Evolutionary conservation across 2,888 invertebrate species (phyloP).

Genomic region (Pilophorus perplexus): DNA sequence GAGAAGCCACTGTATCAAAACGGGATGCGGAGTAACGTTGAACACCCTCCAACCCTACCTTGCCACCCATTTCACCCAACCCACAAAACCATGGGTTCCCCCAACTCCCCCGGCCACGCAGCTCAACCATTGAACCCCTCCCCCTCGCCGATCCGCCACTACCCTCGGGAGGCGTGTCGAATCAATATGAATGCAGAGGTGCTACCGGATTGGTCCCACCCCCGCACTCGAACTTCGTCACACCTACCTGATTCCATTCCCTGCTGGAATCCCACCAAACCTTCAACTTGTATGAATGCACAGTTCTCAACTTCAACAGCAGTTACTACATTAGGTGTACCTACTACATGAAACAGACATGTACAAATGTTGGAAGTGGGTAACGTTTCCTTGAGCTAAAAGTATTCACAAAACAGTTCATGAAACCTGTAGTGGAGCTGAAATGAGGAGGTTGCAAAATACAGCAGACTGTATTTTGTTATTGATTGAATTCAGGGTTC

Average conservation of each 20-base stretch:
- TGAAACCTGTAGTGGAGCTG: no score
- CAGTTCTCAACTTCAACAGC: neutral
- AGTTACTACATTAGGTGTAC: no score
- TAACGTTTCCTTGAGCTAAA: no score
- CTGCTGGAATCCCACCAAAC: constrained; percentile 1
- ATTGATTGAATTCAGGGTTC: no score
- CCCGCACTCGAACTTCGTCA: no score
- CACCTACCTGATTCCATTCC: constrained; percentile 24
- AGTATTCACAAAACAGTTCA: no score
- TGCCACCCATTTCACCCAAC: neutral
- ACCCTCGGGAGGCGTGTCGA: constrained; percentile 34
- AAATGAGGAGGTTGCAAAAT: no score
- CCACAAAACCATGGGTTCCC: neutral
- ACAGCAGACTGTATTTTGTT: no score
- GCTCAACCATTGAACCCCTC: constrained; percentile 14
- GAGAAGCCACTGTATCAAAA: constrained; percentile 22
- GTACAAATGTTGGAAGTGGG: no score
- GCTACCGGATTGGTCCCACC: constrained; percentile 29
- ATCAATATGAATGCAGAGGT: constrained; percentile 38
- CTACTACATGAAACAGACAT: no score
- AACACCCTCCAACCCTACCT: neutral
- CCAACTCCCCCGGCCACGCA: neutral
- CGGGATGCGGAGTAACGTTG: constrained; percentile 15
- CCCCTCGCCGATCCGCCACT: neutral
- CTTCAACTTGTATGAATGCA: constrained; percentile 17